Evolutionary conservation across 2,888 invertebrate genomes (phyloP), one percentile per base, ranked within the genome.

Genomic region (Schrankia costaestrigalis): DNA sequence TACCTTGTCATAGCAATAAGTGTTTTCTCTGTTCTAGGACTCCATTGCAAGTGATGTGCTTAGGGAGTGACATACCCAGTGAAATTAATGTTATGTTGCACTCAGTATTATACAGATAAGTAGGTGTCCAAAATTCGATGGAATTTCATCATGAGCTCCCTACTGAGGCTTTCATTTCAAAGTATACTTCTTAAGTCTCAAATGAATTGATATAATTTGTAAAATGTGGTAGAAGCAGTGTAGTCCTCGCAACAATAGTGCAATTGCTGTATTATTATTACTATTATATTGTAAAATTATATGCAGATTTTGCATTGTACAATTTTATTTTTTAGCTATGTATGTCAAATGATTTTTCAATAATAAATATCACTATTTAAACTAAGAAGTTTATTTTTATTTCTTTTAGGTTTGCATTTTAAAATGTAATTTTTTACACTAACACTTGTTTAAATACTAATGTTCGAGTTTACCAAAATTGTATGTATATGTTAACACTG

Each of bases 171-270:
- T 72, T 63, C 56, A 56, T 57, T 68, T 68, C 58, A 63, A 62
- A 68, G 56, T 67, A 46, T 46, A 47, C 62, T 37, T 70, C 64
- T 57, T 71, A 71, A 71, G 77, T 75, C 70, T 75, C 68, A 64
- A 69, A 71, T 72, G 60, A 70, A 73, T 71, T 75, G 63, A 71
- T 71, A 63, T 73, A 62, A 70, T 67, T 73, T 72, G 64, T 52
- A 38, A 72, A 65, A 70, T 67, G 71, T 71, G 71, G 68, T 80
- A 81, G 80, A 71, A 73, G 78, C 81, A 79, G 79, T 79, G 77
- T 85, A 85, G 81, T 81, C 86, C 86, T 84, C 81, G 82, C 84
- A 84, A 81, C 78, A 82, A 83, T 83, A 86, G 86, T 86, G 86
- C 86, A 87, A 87, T 86, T 78, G 78, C 82, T 79, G 65, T 70